These are phyloP conservation scores for Synergus gifuensis DNA, from an alignment of 2,888 invertebrate genomes.

Conservation along the genomic window DNA sequence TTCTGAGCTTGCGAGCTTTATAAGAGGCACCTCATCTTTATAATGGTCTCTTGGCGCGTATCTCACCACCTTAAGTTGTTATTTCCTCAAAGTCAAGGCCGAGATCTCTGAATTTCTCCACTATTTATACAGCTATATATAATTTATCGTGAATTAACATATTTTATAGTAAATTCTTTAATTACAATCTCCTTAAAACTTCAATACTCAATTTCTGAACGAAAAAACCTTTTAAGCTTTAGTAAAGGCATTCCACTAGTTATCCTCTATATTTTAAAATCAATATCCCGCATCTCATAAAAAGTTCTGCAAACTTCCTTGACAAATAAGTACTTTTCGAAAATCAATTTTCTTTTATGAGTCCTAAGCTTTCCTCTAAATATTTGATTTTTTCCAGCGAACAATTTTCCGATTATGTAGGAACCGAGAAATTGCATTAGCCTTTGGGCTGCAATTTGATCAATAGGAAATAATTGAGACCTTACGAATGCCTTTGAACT, in stretches of 20 bases:
- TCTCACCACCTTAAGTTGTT: not conserved
- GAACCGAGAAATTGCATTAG: conserved; percentile 22
- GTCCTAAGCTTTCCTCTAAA: not conserved
- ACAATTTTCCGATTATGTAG: conserved; percentile 4
- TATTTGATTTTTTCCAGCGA: not conserved
- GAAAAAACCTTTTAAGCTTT: not conserved
- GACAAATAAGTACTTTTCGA: not conserved
- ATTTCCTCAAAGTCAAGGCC: conserved; percentile 15
- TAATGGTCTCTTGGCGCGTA: conserved; percentile 19
- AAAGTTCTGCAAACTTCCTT: not conserved
- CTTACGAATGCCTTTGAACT: conserved; percentile 19
- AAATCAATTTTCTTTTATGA: not conserved
- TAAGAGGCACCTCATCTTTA: conserved; percentile 10
- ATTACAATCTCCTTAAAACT: not conserved
- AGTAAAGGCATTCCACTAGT: no score
- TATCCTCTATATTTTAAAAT: no score
- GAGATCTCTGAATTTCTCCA: not conserved
- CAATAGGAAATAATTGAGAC: conserved; percentile 31
- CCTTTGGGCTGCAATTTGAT: conserved; percentile 9
- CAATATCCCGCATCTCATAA: not conserved
- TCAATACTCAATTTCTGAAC: not conserved
- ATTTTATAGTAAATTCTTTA: not conserved
- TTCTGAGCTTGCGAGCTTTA: conserved; percentile 1
- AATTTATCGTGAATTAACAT: not conserved
- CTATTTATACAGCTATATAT: not conserved